phyloP scores from a whole-genome alignment of 1,140 invertebrate species.

The Microplitis demolitor region DNA sequence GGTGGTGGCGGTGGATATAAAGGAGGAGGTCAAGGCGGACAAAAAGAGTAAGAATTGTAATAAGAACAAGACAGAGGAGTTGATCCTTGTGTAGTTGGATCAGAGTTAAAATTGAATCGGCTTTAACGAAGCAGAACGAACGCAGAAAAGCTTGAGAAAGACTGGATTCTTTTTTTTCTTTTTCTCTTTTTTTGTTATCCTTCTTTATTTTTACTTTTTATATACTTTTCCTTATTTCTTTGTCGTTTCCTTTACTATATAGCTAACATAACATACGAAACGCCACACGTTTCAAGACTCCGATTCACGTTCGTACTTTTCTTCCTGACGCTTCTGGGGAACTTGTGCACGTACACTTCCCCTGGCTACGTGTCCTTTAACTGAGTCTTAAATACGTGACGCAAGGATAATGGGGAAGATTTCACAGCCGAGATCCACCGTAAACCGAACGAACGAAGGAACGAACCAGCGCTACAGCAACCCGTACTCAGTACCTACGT shows the following conservation, averaged over 20 bases:
- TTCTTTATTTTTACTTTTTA: background rate
- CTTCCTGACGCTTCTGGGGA: slow-evolving; percentile 14
- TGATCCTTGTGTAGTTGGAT: background rate
- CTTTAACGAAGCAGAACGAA: slow-evolving; percentile 45
- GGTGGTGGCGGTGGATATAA: too few species aligned
- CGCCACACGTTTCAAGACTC: background rate
- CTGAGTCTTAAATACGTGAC: slow-evolving; percentile 58
- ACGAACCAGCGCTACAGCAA: slow-evolving; percentile 28
- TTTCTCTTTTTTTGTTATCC: background rate
- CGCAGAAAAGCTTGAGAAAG: slow-evolving; percentile 8
- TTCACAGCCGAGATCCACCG: slow-evolving; percentile 42
- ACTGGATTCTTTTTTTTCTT: background rate
- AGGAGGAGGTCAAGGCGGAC: background rate
- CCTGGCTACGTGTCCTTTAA: slow-evolving; percentile 49
- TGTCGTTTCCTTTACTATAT: background rate
- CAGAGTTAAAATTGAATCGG: slow-evolving; percentile 40
- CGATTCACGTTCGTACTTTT: slow-evolving; percentile 35
- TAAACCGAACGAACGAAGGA: slow-evolving; percentile 45
- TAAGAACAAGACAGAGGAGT: background rate
- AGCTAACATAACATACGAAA: background rate
- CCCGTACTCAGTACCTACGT: slow-evolving; percentile 3
- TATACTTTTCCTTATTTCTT: slow-evolving; percentile 10
- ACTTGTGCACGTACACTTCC: slow-evolving; percentile 23
- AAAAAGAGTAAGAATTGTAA: slow-evolving; percentile 20
- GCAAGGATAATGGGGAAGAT: slow-evolving; percentile 43